Conservation (phyloP, 2,888 invertebrate genomes). For the Pycnomerus fuliginosus region DNA sequence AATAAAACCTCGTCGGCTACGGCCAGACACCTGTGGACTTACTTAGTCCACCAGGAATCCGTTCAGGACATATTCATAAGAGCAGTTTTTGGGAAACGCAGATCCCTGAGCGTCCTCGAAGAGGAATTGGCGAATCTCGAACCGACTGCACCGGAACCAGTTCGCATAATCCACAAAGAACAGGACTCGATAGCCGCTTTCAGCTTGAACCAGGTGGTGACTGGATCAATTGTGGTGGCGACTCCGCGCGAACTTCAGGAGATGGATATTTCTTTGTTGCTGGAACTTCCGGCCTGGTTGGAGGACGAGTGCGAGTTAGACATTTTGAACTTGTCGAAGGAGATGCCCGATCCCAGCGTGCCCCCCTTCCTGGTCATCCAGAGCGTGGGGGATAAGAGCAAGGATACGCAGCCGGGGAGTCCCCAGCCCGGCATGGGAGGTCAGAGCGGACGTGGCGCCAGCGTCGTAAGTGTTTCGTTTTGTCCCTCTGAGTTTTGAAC, state of each 20-base stretch:
- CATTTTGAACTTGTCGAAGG: slow-evolving; percentile 78
- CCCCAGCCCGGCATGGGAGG: slow-evolving; percentile 72
- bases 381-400: slow-evolving; percentile 59
- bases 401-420: slow-evolving; percentile 59
- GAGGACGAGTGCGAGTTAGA: slow-evolving; percentile 98
- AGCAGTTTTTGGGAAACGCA: slow-evolving; percentile 86
- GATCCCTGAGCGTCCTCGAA: slow-evolving; percentile 58
- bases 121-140: slow-evolving; percentile 52
- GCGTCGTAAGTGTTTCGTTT: slow-evolving; percentile 67
- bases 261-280: slow-evolving; percentile 89
- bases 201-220: slow-evolving; percentile 87
- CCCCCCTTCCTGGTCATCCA: slow-evolving; percentile 92
- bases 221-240: slow-evolving; percentile 84
- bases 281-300: slow-evolving; percentile 90
- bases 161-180: slow-evolving; percentile 97
- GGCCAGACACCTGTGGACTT: slow-evolving; percentile 87
- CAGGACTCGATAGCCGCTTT: slow-evolving; percentile 98
- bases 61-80: slow-evolving; percentile 94
- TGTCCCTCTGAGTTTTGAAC: not conserved
- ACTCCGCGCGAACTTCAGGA: slow-evolving; percentile 96
- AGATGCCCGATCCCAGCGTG: slow-evolving; percentile 53
- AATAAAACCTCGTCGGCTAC: slow-evolving; percentile 70
- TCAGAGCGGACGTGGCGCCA: slow-evolving; percentile 83
- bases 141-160: slow-evolving; percentile 66
- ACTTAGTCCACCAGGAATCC: slow-evolving; percentile 85